Evolutionary conservation across 2,113 vertebrate genomes (phyloP), one percentile per base, ranked within the genome.

Genomic region (Odocoileus virginianus): DNA sequence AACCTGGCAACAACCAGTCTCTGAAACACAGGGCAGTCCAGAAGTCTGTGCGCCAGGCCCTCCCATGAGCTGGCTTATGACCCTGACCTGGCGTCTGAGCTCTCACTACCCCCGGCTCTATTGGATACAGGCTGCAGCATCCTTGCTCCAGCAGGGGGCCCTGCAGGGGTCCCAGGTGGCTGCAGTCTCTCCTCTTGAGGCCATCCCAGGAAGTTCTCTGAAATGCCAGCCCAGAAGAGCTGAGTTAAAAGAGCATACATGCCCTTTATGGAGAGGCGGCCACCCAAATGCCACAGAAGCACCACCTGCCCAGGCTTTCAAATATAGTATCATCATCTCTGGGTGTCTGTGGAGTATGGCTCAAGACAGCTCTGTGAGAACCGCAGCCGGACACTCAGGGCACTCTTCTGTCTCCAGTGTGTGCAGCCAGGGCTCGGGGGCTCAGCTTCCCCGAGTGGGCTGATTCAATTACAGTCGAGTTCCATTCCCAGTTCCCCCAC

Each of bases 191-290:
- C 61, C 3, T 5, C 81, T 74, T 61, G 50, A 50, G 55, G 11
- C 0, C 36, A 85, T 74, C 54, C 45, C 76, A 47, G 36, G 81
- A 43, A 98, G 89, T 91, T 86, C 60, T 92, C 89, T 27, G 89
- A 98, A 98, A 98, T 94, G 97, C 82, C 98, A 98, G 95, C 87
- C 45, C 47, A 40, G 85, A 98, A 96, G 57, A 93, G 50, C 2
- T 16, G 78, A 71, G 93, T 85, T 92, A 91, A 89, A 94, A 90
- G 82, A 90, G 28, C 67, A 81, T 4, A 54, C 12, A 28, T 8
- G 27, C 79, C 96, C 95, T 98, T 98, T 98, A 96, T 0, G 64
- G 67, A 85, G 78, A 82, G 95, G 97, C 79, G 30, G 97, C 96
- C 94, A 95, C 96, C 86, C 74, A 98, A 98, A 98, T 90, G 97